Conservation (phyloP, 2,797 vertebrate species). For the Peromyscus attwateri region DNA sequence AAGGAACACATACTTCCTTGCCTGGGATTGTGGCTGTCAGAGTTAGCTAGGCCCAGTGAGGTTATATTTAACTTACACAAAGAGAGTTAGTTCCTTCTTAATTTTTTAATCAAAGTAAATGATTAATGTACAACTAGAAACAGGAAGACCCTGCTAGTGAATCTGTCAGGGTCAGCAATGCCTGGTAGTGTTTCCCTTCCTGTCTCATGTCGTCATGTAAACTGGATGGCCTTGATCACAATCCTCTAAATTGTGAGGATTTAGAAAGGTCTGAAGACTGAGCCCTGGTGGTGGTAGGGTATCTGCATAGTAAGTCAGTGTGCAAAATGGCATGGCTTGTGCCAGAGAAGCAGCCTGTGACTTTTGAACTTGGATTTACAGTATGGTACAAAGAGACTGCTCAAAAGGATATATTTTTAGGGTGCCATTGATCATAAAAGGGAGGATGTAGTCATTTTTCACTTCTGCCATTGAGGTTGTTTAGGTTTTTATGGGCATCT, state of each 20-base stretch:
- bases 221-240: neutral
- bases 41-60: neutral
- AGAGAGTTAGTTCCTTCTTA: neutral
- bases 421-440: neutral
- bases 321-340: neutral
- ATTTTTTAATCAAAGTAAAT: conserved; percentile 45
- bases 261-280: neutral
- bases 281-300: neutral
- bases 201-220: neutral
- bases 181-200: neutral
- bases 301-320: neutral
- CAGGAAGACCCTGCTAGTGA: neutral
- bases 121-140: neutral
- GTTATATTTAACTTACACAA: neutral
- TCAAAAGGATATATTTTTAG: neutral
- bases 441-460: neutral
- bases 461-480: neutral
- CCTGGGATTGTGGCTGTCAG: neutral
- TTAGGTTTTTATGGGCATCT: neutral
- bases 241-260: neutral
- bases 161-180: neutral
- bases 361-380: neutral
- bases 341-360: neutral
- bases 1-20: neutral
- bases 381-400: neutral